Conservation (phyloP, 2,888 invertebrate species). For the Ametastegia equiseti region DNA sequence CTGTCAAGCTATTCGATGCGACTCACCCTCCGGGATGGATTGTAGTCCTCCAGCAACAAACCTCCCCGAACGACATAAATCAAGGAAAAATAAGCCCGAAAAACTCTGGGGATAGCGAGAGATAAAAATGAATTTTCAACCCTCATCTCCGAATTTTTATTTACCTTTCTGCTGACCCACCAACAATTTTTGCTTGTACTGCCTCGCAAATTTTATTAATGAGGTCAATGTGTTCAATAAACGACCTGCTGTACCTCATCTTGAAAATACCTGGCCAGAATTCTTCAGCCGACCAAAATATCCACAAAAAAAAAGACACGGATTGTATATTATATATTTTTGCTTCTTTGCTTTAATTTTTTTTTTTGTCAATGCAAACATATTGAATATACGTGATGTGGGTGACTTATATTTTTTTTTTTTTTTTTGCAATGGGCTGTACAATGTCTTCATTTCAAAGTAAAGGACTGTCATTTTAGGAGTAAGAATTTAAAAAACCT, state of each 20-base stretch:
- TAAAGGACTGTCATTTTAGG: too few relatives aligned
- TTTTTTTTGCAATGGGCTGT: too few relatives aligned
- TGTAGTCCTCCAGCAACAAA: background rate
- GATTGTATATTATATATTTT: background rate
- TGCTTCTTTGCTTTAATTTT: background rate
- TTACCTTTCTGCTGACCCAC: background rate
- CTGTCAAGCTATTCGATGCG: constrained; percentile 3
- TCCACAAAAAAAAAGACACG: background rate
- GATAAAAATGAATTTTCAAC: constrained; percentile 2
- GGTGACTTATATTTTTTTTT: too few relatives aligned
- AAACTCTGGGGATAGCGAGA: background rate
- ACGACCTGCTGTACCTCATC: background rate
- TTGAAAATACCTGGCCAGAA: background rate
- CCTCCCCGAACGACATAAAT: constrained; percentile 5
- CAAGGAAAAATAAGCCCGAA: background rate
- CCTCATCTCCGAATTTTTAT: background rate
- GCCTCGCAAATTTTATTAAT: background rate
- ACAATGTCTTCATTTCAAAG: too few relatives aligned
- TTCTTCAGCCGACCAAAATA: background rate
- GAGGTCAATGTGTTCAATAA: background rate
- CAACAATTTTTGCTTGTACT: background rate
- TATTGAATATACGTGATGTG: too few relatives aligned
- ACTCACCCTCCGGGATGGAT: background rate
- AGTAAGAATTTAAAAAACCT: too few relatives aligned
- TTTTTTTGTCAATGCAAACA: too few relatives aligned